Evolutionary conservation across 1,140 invertebrate species (phyloP).

Genomic region (Diorhabda carinulata): DNA sequence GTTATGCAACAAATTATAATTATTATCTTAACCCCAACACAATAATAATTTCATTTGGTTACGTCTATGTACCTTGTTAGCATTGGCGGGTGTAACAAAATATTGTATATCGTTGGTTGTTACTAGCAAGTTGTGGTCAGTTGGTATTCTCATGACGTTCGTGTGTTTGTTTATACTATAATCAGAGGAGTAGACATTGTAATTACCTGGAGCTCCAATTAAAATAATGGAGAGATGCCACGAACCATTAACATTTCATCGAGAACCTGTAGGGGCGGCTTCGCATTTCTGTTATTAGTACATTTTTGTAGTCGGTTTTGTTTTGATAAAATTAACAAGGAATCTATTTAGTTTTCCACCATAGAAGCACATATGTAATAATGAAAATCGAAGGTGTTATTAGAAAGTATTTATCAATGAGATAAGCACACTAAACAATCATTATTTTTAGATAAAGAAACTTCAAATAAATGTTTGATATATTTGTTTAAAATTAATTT

Average conservation of each 20-base stretch:
- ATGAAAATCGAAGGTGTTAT: no score
- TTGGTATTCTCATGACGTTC: conserved; percentile 34
- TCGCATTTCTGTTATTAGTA: background rate
- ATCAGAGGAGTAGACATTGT: conserved; percentile 38
- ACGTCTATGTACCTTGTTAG: conserved; percentile 10
- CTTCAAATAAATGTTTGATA: no score
- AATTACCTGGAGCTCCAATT: conserved; percentile 41
- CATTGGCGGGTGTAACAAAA: conserved; percentile 11
- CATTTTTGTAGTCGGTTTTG: no score
- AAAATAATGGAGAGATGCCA: conserved; percentile 43
- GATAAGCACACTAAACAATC: no score
- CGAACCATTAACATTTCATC: conserved; percentile 41
- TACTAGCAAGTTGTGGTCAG: conserved; percentile 12
- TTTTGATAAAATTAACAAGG: no score
- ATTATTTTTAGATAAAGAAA: no score
- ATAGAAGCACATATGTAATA: no score
- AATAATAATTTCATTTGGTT: background rate
- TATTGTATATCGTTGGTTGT: conserved; percentile 7
- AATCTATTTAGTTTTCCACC: no score
- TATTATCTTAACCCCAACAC: no score
- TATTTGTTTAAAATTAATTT: no score
- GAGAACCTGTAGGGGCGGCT: background rate
- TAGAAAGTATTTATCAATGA: no score
- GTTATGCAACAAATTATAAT: no score
- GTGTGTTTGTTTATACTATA: conserved; percentile 41